Conservation (phyloP, 2,113 vertebrate genomes). For the Setophaga petechia region DNA sequence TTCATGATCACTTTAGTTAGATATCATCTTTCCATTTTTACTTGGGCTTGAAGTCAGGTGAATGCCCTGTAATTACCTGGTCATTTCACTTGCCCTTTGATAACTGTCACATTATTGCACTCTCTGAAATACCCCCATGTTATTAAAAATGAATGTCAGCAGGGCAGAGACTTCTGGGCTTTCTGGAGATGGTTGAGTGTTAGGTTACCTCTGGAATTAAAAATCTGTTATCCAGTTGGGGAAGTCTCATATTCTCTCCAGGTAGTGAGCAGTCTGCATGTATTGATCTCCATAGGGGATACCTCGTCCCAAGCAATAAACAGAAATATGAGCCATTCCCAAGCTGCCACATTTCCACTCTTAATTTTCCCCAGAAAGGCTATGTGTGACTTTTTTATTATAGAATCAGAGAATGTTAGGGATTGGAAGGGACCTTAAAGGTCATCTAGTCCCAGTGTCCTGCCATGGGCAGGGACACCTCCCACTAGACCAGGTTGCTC, state of each 20-base stretch:
- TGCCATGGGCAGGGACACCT: background rate
- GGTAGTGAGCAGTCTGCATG: rapidly evolving
- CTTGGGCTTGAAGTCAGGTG: slow-evolving; percentile 44
- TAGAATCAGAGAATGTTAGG: background rate
- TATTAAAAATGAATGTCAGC: background rate
- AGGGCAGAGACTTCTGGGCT: background rate
- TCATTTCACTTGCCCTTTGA: slow-evolving; percentile 19
- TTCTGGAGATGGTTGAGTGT: background rate
- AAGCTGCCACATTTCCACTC: background rate
- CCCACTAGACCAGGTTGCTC: background rate
- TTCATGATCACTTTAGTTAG: slow-evolving; percentile 41
- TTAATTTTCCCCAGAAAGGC: background rate
- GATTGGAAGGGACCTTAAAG: background rate
- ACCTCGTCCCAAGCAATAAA: background rate
- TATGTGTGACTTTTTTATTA: background rate
- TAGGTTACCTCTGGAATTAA: background rate
- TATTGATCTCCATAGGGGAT: background rate
- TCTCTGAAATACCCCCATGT: background rate
- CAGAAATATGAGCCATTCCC: background rate
- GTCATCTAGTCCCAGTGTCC: background rate
- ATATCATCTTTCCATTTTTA: slow-evolving; percentile 27
- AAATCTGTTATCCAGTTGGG: background rate
- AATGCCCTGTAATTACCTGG: slow-evolving; percentile 40
- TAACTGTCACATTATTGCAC: background rate
- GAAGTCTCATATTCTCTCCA: background rate